Base-by-base conservation (phyloP, 1,140 invertebrate species). In the Lepidurus packardi region DNA sequence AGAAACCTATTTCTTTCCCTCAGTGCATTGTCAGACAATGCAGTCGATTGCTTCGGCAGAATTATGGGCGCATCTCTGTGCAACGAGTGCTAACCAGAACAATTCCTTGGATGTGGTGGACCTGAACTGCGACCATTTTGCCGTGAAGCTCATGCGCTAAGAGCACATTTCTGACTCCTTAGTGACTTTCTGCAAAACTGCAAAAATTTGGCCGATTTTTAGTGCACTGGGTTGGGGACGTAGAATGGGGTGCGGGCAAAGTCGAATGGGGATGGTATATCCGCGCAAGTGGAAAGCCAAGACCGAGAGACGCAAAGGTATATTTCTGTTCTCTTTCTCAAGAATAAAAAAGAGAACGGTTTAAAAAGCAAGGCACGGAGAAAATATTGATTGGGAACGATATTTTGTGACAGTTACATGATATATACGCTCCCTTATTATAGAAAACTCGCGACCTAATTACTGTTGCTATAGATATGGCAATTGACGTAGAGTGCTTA, bases 191-290 rank as follows among this genome's bases (percentile, higher is more conserved):
- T 65, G 53, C 6, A 65, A 65, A 65, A 65, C 53, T 65, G n/a
- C 53, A 16, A 65, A 65, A 65, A 65, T 65, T 65, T 65, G 53
- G 53, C 53, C 53, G n/a, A 65, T 65, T 65, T 65, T 65, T 21
- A 65, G 53, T 65, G 53, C 53, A 65, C 53, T 65, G 53, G 13
- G 53, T 65, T 65, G 53, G 53, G 53, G 53, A 65, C 53, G 53
- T 21, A 65, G 53, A 65, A 89, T 88, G 88, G 88, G 88, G 86
- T 88, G 88, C 84, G 88, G 88, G 78, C 88, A 88, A 81, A 89
- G 88, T 83, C 88, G 88, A 79, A 88, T 89, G 81, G 86, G 86
- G 77, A 88, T 86, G 80, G 87, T 88, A 79, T 88, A 88, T 83
- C 85, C 86, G 8, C 87, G 87, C 80, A 88, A 87, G 78, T 85